Evolutionary conservation across 2,888 invertebrate species (phyloP), one percentile per base, ranked within the genome.

Genomic region (Rosalia funebris): DNA sequence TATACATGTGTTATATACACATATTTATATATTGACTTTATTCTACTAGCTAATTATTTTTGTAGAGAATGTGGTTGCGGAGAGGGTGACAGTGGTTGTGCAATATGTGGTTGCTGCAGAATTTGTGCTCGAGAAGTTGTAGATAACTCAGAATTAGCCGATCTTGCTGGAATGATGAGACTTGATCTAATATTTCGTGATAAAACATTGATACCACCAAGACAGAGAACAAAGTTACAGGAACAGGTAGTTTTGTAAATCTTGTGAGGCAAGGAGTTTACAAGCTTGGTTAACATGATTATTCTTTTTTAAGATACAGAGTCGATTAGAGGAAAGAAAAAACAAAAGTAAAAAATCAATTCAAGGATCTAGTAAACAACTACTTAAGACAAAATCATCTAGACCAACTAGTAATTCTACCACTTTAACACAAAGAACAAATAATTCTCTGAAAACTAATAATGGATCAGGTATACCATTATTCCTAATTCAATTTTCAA

Each of bases 41-140:
- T n/a, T n/a, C n/a, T n/a, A n/a, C n/a, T n/a, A n/a, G n/a, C n/a
- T n/a, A n/a, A n/a, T 25, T 25, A 25, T 17, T 53, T 56, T 76
- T 76, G 31, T 70, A 96, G 95, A 75, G 91, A 91, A 73, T 98
- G 97, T 81, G 95, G 96, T 0, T 98, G 97, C 83, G 97, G 97
- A 1, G 92, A 93, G 78, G 98, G 97, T 0, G 96, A 97, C 79
- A 92, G 95, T 53, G 97, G 97, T 0, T 98, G 97, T 77, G 88
- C 91, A 0, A 89, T 91, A 64, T 98, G 98, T 81, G 97, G 98
- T 1, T 89, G 93, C 31, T 98, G 98, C 78, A 86, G 94, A 37
- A 87, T 90, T 1, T 98, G 98, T 79, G 96, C 93, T 1, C 84
- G 88, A 69, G 88, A 87, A 81, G 84, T 84, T 62, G 85, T 85